Base-by-base conservation (phyloP, 2,797 vertebrate genomes). In the Coreius guichenoti region DNA sequence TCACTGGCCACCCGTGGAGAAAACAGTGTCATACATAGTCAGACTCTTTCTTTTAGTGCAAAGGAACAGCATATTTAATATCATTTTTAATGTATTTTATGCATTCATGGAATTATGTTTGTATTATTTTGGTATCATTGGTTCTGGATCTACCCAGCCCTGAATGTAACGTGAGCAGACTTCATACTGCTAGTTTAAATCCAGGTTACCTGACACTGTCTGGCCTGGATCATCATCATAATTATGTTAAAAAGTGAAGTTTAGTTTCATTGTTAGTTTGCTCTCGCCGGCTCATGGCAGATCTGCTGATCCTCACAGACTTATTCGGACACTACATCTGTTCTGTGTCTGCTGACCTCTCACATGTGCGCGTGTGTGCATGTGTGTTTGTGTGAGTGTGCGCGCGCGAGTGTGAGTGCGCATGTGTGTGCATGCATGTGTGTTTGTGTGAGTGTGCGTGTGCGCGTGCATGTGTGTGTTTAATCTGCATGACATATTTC, bases 251-350 rank as follows among this genome's bases (percentile, higher is more conserved):
- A 7, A 13, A 65, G 14, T 80, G 6, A 65, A 79, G 58, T 79
- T 80, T 21, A 67, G 43, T 33, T 76, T n/a, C 49, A 4, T 8
- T 76, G 49, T 56, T 23, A 7, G 74, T n/a, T 36, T 0, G 1
- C 74, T 56, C 31, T 76, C 49, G 33, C 49, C 12, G 19, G 73
- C 17, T 31, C 16, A 89, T 91, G 82, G 76, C 84, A 88, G 91
- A 92, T 90, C 88, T 92, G 91, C 92, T 93, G 92, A 80, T 29
- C 39, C 43, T 21, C 26, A 16, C 39, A 47, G n/a, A 65, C n/a
- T 79, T 79, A 45, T 21, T 65, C 8, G 47, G 73, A 75, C 31
- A 21, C 76, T 63, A 63, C 76, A 78, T 63, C 76, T 63, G 76
- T 79, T 79, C 56, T 13, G 47, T 54, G 73, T 75, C 72, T 51